A percentile compares a stretch with the other conserved stretches of the same genome.
Conservation (phyloP, 2,113 vertebrate genomes). For the Notothenia coriiceps region DNA sequence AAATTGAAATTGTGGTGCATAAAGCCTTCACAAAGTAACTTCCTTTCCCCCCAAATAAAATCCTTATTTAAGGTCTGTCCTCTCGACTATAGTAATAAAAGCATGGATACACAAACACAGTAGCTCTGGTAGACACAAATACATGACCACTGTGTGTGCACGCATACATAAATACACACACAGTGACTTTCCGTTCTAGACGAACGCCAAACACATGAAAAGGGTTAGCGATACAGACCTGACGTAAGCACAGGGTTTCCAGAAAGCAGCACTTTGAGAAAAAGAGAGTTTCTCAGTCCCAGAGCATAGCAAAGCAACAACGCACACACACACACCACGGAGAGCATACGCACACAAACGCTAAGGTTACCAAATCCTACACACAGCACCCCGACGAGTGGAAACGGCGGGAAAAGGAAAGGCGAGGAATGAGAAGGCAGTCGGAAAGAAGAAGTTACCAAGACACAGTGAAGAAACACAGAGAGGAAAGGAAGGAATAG, state of each 20-base stretch:
- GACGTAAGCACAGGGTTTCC: slow-evolving; percentile 85
- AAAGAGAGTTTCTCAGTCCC: slow-evolving; percentile 83
- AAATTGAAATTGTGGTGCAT: not conserved
- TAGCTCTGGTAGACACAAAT: slow-evolving; percentile 55
- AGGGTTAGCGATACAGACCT: slow-evolving; percentile 86
- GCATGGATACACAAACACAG: slow-evolving; percentile 49
- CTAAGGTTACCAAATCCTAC: slow-evolving; percentile 37
- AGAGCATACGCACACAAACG: slow-evolving; percentile 44
- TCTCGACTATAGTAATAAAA: slow-evolving; percentile 72
- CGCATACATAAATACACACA: slow-evolving; percentile 54
- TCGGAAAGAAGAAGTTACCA: slow-evolving; percentile 49
- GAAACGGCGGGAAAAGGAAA: slow-evolving; percentile 34
- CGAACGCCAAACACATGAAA: slow-evolving; percentile 63
- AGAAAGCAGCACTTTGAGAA: slow-evolving; percentile 85
- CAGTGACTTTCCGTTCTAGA: slow-evolving; percentile 58
- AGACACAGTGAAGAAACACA: slow-evolving; percentile 72
- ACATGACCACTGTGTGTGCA: slow-evolving; percentile 35
- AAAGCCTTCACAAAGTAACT: not conserved
- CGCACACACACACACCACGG: slow-evolving; percentile 47
- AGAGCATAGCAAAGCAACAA: slow-evolving; percentile 69
- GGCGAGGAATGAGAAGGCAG: slow-evolving; percentile 52
- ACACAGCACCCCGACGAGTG: slow-evolving; percentile 40
- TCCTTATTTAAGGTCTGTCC: slow-evolving; percentile 24
- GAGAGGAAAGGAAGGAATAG: slow-evolving; percentile 78
- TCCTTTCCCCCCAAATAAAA: not conserved